These are phyloP conservation scores for Tangara arthus DNA, from an alignment of 2,797 vertebrate genomes.

Conservation along the genomic window DNA sequence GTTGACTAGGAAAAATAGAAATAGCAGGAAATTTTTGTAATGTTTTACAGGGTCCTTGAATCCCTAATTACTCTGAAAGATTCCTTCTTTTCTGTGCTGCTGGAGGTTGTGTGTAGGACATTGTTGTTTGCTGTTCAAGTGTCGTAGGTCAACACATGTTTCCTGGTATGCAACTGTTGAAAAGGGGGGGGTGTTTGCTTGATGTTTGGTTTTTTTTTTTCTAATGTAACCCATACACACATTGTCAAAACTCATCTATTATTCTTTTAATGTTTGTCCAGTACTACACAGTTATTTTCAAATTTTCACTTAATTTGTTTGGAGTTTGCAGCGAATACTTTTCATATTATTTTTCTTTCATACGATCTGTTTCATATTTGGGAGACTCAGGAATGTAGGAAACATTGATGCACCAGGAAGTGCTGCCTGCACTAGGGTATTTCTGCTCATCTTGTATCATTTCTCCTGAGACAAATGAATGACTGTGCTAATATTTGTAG, in stretches of 20 bases:
- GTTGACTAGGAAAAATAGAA: neutral
- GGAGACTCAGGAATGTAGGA: constrained; percentile 42
- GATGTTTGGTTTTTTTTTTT: neutral
- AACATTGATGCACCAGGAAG: constrained; percentile 50
- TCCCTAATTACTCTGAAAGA: neutral
- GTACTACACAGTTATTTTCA: constrained; percentile 34
- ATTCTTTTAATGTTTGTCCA: constrained; percentile 47
- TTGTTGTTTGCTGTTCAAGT: constrained; percentile 11
- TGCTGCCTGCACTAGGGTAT: neutral
- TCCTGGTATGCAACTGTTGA: constrained; percentile 47
- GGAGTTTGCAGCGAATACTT: constrained; percentile 39
- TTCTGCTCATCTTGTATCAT: constrained; percentile 51
- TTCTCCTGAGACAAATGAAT: constrained; percentile 40
- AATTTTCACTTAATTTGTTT: constrained; percentile 58
- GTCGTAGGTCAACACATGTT: constrained; percentile 46
- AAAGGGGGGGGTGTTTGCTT: neutral
- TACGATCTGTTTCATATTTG: constrained; percentile 59
- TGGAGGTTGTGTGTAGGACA: neutral
- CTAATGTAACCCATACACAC: constrained; percentile 25
- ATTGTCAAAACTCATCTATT: constrained; percentile 29
- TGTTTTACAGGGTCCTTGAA: neutral
- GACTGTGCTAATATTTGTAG: neutral
- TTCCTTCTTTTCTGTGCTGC: neutral
- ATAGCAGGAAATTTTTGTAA: neutral
- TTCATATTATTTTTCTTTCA: neutral